Evolutionary conservation across 1,140 invertebrate species (phyloP).

Genomic region (Bombus cullumanus): DNA sequence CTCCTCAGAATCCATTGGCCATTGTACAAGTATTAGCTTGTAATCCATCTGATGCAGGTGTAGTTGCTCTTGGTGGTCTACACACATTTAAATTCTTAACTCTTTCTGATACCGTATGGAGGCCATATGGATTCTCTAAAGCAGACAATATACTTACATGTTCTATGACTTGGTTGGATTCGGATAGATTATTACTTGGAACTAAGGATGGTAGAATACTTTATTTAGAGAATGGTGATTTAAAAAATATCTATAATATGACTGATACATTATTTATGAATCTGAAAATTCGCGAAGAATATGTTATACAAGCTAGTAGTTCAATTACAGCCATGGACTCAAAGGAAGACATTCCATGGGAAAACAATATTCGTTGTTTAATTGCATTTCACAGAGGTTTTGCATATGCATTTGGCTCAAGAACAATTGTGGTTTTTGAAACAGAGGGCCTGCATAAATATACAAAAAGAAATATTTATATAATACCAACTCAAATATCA

Average conservation of each 20-base stretch:
- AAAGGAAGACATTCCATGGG: conserved; percentile 57
- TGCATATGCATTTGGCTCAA: conserved; percentile 84
- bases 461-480: conserved; percentile 84
- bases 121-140: conserved; percentile 92
- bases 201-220: conserved; percentile 89
- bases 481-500: conserved; percentile 82
- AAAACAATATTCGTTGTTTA: conserved; percentile 81
- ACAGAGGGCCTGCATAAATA: conserved; percentile 85
- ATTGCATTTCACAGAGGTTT: conserved; percentile 85
- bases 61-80: conserved; percentile 89
- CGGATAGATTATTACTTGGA: conserved; percentile 90
- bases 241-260: conserved; percentile 86
- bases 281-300: conserved; percentile 81
- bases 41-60: conserved; percentile 90
- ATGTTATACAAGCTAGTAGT: conserved; percentile 55
- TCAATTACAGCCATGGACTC: conserved; percentile 69
- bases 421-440: conserved; percentile 87
- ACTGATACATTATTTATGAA: conserved; percentile 83
- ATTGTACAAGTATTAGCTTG: conserved; percentile 84
- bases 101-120: conserved; percentile 90
- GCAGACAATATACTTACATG: conserved; percentile 89
- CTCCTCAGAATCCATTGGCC: conserved; percentile 84
- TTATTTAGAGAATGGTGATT: conserved; percentile 91
- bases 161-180: conserved; percentile 88
- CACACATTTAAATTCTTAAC: conserved; percentile 90